A percentile compares a stretch with the other conserved stretches of the same genome.
Conservation (phyloP, 2,113 vertebrate species). For the Halichoerus grypus region DNA sequence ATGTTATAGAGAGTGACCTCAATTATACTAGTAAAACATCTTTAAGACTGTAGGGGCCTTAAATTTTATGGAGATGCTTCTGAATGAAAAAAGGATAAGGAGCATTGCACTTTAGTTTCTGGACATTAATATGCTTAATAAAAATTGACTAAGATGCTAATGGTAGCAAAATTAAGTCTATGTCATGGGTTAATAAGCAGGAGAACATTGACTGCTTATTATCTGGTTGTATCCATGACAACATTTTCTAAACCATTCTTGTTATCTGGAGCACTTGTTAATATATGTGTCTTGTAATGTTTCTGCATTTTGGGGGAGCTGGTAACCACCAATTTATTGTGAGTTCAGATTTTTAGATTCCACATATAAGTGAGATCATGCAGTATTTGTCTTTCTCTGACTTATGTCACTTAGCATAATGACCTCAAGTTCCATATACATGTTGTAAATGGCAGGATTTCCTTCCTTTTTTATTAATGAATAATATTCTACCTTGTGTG, state of each 20-base stretch:
- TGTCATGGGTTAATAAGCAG: background rate
- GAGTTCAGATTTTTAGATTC: background rate
- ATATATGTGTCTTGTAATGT: background rate
- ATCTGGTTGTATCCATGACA: background rate
- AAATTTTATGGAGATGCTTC: background rate
- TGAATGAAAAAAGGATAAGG: background rate
- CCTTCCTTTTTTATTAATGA: background rate
- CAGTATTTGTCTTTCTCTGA: background rate
- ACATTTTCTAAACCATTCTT: background rate
- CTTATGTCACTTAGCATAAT: background rate
- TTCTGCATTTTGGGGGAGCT: background rate
- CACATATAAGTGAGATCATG: background rate
- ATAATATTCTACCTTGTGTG: background rate
- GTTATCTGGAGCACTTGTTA: background rate
- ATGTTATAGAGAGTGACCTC: slow-evolving; percentile 5
- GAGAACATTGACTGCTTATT: background rate
- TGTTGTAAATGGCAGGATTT: background rate
- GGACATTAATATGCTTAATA: slow-evolving; percentile 14
- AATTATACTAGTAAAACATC: slow-evolving; percentile 45
- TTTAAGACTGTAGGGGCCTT: background rate
- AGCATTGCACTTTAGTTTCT: background rate
- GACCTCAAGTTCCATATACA: background rate
- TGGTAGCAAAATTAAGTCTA: background rate
- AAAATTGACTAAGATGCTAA: slow-evolving; percentile 34
- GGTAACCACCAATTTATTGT: background rate